Conservation (phyloP, 2,888 invertebrate species). For the Dermolepida albohirtum region DNA sequence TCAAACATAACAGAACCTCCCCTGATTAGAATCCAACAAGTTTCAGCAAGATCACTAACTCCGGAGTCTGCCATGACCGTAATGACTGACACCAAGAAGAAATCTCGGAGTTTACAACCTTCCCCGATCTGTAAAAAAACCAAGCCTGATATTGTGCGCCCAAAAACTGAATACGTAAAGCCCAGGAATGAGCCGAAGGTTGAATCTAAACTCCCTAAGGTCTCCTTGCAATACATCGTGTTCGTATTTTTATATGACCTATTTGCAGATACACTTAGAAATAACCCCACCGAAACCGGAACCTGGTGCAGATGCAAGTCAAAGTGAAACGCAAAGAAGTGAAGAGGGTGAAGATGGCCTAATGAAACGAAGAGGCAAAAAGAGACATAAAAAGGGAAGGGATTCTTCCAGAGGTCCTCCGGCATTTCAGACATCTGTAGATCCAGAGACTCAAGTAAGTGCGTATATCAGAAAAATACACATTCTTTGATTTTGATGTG, state of each 20-base stretch:
- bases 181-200: constrained; percentile 4
- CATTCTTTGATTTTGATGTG: constrained; percentile 19
- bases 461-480: background rate
- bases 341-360: constrained; percentile 58
- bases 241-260: background rate
- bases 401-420: constrained; percentile 60
- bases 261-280: constrained; percentile 34
- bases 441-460: constrained; percentile 77
- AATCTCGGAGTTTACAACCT: constrained; percentile 27
- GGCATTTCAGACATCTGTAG: constrained; percentile 64
- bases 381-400: constrained; percentile 63
- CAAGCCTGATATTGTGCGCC: constrained; percentile 9
- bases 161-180: constrained; percentile 17
- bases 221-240: background rate
- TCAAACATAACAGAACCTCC: constrained; percentile 61
- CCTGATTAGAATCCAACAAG: constrained; percentile 59
- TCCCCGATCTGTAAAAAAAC: constrained; percentile 24
- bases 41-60: constrained; percentile 52
- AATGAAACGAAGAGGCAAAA: constrained; percentile 70
- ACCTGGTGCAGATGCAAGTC: constrained; percentile 22
- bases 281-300: constrained; percentile 36
- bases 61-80: constrained; percentile 10
- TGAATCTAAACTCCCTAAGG: constrained; percentile 13
- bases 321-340: constrained; percentile 68
- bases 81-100: constrained; percentile 3